Evolutionary conservation across 2,797 vertebrate species (phyloP).

Genomic region (Todus mexicanus): DNA sequence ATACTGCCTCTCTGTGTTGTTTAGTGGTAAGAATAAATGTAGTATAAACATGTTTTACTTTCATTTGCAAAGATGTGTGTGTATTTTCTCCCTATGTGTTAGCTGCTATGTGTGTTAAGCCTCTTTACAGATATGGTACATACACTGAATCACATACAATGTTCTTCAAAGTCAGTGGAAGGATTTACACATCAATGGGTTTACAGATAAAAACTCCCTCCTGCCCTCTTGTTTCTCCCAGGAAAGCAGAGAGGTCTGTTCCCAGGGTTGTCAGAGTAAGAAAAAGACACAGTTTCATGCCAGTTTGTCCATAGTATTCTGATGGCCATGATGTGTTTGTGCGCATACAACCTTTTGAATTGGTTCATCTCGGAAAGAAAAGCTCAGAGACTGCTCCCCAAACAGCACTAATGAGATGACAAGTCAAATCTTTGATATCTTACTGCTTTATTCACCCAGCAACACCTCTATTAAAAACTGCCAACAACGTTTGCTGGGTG

Average conservation of each 20-base stretch:
- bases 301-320: background rate
- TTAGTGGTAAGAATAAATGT: background rate
- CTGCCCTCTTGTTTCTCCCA: background rate
- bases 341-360: background rate
- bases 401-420: background rate
- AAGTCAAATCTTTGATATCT: background rate
- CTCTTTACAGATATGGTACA: background rate
- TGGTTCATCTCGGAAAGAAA: background rate
- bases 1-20: background rate
- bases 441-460: slow-evolving; percentile 7
- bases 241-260: background rate
- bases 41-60: background rate
- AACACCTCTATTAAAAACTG: slow-evolving; percentile 35
- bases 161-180: background rate
- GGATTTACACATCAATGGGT: background rate
- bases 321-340: background rate
- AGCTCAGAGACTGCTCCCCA: background rate
- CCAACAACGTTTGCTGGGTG: background rate
- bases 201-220: background rate
- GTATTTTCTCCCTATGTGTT: background rate
- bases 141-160: background rate
- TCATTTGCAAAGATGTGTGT: background rate
- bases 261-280: background rate
- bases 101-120: background rate
- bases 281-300: background rate